phyloP scores from a whole-genome alignment of 2,888 invertebrate genomes.

The Acheta domesticus region DNA sequence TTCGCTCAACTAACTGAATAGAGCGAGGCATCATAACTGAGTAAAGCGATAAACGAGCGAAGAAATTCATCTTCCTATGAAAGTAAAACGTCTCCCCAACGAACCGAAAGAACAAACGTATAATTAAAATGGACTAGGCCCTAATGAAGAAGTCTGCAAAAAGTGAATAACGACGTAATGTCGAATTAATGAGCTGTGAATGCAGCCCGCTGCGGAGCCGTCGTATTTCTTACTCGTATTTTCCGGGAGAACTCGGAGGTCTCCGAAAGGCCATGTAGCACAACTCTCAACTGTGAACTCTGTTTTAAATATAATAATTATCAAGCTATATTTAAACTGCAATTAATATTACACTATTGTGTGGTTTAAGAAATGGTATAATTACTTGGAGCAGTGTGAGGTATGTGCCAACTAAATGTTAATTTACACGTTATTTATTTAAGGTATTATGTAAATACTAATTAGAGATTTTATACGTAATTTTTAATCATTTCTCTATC shows the following conservation, averaged over 20 bases:
- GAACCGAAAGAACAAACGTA: slow-evolving; percentile 5
- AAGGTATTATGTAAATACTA: too few relatives aligned
- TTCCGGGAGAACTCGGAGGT: not conserved
- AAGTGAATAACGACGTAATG: slow-evolving; percentile 18
- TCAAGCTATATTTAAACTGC: too few relatives aligned
- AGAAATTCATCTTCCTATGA: slow-evolving; percentile 18
- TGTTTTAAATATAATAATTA: too few relatives aligned
- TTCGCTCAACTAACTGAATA: slow-evolving; percentile 5
- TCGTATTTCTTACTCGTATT: slow-evolving; percentile 8
- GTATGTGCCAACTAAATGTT: too few relatives aligned
- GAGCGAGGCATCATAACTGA: not conserved
- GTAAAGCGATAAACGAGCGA: not conserved
- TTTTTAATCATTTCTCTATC: too few relatives aligned
- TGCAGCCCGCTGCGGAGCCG: not conserved
- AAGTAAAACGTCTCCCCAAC: not conserved
- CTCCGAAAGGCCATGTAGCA: too few relatives aligned
- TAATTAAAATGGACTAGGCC: not conserved
- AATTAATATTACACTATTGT: too few relatives aligned
- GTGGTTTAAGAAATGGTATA: too few relatives aligned
- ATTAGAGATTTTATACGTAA: too few relatives aligned
- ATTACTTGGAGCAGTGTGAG: too few relatives aligned
- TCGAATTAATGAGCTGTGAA: slow-evolving; percentile 18
- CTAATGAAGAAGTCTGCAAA: slow-evolving; percentile 5
- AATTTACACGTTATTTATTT: too few relatives aligned
- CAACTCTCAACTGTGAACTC: too few relatives aligned